Base-by-base conservation (phyloP, 2,888 invertebrate genomes). In the Zaprionus lineosus region DNA sequence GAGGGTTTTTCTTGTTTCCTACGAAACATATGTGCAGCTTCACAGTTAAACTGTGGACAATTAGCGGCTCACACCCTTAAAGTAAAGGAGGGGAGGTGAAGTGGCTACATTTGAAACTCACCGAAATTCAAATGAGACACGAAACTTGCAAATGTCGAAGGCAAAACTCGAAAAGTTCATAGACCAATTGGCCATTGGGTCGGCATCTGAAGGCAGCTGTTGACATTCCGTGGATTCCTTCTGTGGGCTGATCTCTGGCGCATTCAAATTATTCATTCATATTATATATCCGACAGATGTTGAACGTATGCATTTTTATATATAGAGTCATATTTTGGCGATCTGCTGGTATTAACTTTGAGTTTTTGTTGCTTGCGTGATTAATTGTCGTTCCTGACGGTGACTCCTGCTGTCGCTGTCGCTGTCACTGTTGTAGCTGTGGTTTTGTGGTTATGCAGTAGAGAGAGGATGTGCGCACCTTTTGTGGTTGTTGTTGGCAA, bases 11-110 rank as follows among this genome's bases (percentile, higher is more conserved):
- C 26, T 34, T 39, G 15, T 40, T 40, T 31, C 19, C 11, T n/a
- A n/a, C n/a, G n/a, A n/a, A 68, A 66, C 77, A 77, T 77, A 84
- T 77, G 77, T n/a, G 43, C 81, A 76, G 69, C 81, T 79, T 79
- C 84, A 77, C 76, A 77, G 84, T 53, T 75, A 47, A 72, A 46
- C 68, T 57, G 57, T 9, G 16, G 24, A 52, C 81, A 77, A 77
- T 77, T 77, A 79, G 48, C 52, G 43, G 24, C 50, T 63, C 66
- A 62, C 78, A 77, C 69, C 71, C 79, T 58, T 56, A 19, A n/a
- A n/a, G n/a, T n/a, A n/a, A n/a, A n/a, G n/a, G n/a, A n/a, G n/a
- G n/a, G 37, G 19, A 21, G 12, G 6, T 29, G 26, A 11, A 28
- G 37, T 24, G 7, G 37, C 7, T 3, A 24, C 47, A 73, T 72